These are phyloP conservation scores for Anas bernieri DNA, from an alignment of 2,797 vertebrate species.

Conservation along the genomic window DNA sequence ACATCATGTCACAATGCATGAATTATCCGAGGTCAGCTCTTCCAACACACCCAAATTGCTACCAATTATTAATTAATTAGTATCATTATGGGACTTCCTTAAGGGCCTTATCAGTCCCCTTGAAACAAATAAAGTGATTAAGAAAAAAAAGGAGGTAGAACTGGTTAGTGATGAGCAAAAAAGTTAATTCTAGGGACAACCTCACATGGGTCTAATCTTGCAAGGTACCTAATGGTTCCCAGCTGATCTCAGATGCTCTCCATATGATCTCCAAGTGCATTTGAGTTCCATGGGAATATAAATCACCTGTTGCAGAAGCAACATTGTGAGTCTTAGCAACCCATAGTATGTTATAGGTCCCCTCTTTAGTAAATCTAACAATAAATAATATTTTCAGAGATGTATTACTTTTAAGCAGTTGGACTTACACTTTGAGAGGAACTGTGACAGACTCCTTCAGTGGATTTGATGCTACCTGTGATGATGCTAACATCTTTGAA, in stretches of 20 bases:
- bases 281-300: neutral
- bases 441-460: neutral
- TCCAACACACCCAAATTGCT: slow-evolving; percentile 53
- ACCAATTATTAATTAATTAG: slow-evolving; percentile 73
- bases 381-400: neutral
- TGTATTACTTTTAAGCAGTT: neutral
- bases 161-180: neutral
- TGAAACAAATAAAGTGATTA: slow-evolving; percentile 42
- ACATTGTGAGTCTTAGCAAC: neutral
- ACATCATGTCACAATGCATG: slow-evolving; percentile 58
- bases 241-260: neutral
- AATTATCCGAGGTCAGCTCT: slow-evolving; percentile 65
- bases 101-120: neutral
- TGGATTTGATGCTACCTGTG: slow-evolving; percentile 34
- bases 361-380: neutral
- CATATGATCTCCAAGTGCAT: neutral
- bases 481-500: neutral
- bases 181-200: neutral
- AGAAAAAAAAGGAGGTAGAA: neutral
- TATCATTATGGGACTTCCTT: slow-evolving; percentile 44
- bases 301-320: neutral
- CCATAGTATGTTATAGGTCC: neutral
- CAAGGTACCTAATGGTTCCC: neutral
- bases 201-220: neutral
- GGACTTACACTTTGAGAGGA: neutral